Percentiles rank a stretch among this genome's conserved stretches.
These are phyloP conservation scores for Myiopsitta monachus DNA, from an alignment of 2,113 vertebrate genomes.

Conservation along the genomic window DNA sequence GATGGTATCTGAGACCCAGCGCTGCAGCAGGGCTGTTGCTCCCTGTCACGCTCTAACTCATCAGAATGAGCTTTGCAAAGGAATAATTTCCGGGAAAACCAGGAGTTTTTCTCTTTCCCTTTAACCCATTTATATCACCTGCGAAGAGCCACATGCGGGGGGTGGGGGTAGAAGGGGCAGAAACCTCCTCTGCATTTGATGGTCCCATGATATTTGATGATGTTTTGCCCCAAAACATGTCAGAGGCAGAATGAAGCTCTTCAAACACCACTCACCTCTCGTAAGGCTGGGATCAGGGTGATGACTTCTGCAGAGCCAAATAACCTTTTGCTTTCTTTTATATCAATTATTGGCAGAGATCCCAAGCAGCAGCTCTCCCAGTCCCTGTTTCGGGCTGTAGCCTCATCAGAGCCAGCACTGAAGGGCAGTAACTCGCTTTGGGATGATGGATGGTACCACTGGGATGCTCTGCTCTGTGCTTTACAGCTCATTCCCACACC, in stretches of 20 bases:
- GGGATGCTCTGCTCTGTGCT: not conserved
- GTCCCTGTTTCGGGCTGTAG: not conserved
- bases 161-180: not conserved
- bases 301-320: not conserved
- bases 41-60: not conserved
- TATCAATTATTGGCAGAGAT: not conserved
- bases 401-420: not conserved
- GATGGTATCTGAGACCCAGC: conserved; percentile 19
- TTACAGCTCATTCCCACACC: not conserved
- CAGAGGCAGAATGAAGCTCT: not conserved
- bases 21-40: not conserved
- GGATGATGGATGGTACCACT: not conserved
- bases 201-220: not conserved
- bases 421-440: not conserved
- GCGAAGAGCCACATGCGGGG: not conserved
- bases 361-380: not conserved
- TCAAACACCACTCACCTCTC: not conserved
- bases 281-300: not conserved
- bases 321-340: not conserved
- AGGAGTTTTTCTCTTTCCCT: too few relatives aligned
- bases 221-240: not conserved
- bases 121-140: not conserved
- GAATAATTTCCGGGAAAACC: not conserved
- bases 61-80: not conserved
- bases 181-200: fast-evolving